Percentiles rank a stretch among this genome's conserved stretches.
phyloP scores from a whole-genome alignment of 1,140 invertebrate genomes.

The Drosophila santomea region DNA sequence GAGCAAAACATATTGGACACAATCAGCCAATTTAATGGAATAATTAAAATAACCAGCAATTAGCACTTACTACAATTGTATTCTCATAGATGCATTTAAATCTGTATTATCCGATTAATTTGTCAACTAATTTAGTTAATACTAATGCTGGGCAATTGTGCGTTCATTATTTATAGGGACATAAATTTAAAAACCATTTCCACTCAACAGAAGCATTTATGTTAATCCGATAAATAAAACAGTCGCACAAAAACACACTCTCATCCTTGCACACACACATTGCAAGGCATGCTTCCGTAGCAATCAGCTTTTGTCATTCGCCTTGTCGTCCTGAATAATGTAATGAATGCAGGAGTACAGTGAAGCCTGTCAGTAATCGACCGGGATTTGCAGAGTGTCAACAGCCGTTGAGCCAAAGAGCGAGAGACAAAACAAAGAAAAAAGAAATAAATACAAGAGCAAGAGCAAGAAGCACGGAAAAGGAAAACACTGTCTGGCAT shows the following conservation, averaged over 20 bases:
- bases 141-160: not conserved
- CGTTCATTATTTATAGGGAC: constrained; percentile 23
- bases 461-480: constrained; percentile 11
- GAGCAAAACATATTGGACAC: no score
- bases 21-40: not conserved
- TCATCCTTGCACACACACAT: not conserved
- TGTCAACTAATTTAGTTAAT: not conserved
- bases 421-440: constrained; percentile 13
- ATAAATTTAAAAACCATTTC: constrained; percentile 38
- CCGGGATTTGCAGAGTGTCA: constrained; percentile 58
- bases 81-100: not conserved
- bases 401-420: constrained; percentile 37
- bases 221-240: constrained; percentile 25
- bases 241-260: not conserved
- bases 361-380: constrained; percentile 36
- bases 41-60: constrained; percentile 2
- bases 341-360: constrained; percentile 59
- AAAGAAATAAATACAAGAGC: constrained; percentile 2
- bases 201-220: constrained; percentile 28
- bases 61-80: not conserved
- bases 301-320: constrained; percentile 40
- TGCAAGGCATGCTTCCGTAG: constrained; percentile 20
- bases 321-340: constrained; percentile 56
- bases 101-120: not conserved
- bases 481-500: constrained; percentile 69